Base-by-base conservation (phyloP, 37 sponge, comb jelly and placozoan genomes). In the Haliclona indistincta region DNA sequence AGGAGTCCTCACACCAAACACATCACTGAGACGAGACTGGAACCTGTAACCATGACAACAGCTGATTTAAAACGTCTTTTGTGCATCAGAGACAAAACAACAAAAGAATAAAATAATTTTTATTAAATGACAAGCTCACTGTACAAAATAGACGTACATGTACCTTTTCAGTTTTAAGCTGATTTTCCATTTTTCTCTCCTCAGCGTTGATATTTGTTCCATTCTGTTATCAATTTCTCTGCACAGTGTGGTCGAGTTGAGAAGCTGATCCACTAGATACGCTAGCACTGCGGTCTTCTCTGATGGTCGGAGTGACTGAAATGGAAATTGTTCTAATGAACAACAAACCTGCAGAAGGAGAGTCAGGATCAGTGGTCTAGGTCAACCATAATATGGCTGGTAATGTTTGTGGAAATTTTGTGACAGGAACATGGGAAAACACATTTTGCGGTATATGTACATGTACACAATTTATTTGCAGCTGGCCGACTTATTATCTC, bases 151-250 rank as follows among this genome's bases (percentile, higher is more conserved):
- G n/a, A n/a, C n/a, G n/a, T n/a, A n/a, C n/a, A n/a, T n/a, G n/a
- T n/a, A 84, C 85, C 85, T 79, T 67, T 88, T 92, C 77, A 88
- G 29, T 47, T 93, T 93, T 58, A 86, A 56, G 62, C 78, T 86
- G 44, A 93, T 80, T 69, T 89, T 93, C 94, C 94, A 93, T 38
- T 93, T 93, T 20, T 82, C 85, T 34, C 91, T 30, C n/a, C 94
- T 54, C 43, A 89, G 64, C 0, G 68, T 47, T 22, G 94, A 68
- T 13, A 86, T 77, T 52, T 77, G 74, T 2, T 89, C 91, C 91
- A 85, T 85, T 43, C 80, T 61, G 22, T 49, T 68, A 75, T 93
- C 94, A 33, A 93, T 84, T 64, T 89, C 91, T 64, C 71, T 71
- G 66, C 81, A 64, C 22, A 91, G 76, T 1, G 86, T 53, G 36